phyloP scores from a whole-genome alignment of 2,113 vertebrate species.

The Podarcis cretensis region DNA sequence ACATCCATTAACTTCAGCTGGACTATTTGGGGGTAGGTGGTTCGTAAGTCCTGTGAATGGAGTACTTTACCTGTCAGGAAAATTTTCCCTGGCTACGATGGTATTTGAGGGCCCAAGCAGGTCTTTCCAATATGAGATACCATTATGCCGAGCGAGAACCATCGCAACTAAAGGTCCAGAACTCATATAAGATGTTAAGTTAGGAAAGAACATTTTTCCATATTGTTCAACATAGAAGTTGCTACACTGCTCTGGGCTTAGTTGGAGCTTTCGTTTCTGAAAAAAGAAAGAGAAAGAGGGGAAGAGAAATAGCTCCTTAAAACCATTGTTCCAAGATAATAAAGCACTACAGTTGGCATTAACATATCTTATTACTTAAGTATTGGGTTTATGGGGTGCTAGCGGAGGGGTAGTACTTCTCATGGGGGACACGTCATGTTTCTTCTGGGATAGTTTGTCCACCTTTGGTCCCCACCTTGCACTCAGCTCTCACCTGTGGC shows the following conservation, averaged over 20 bases:
- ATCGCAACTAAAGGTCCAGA: conserved; percentile 89
- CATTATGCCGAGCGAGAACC: conserved; percentile 82
- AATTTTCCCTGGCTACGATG: conserved; percentile 81
- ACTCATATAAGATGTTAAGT: conserved; percentile 94
- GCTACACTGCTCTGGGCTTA: conserved; percentile 94
- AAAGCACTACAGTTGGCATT: not conserved
- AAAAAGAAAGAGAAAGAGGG: not conserved
- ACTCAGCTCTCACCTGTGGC: too few relatives aligned
- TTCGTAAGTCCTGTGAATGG: not conserved
- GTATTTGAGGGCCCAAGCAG: conserved; percentile 89
- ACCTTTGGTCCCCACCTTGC: too few relatives aligned
- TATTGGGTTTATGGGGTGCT: too few relatives aligned
- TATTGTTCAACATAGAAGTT: conserved; percentile 94
- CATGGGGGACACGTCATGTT: too few relatives aligned
- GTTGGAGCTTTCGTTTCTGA: conserved; percentile 88
- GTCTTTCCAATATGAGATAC: conserved; percentile 88
- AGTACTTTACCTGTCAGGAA: conserved; percentile 86
- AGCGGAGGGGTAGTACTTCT: too few relatives aligned
- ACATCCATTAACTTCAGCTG: not conserved
- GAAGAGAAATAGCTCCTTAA: not conserved
- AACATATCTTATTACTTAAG: not conserved
- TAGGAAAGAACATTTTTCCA: conserved; percentile 90
- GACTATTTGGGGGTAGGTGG: not conserved
- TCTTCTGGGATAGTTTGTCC: too few relatives aligned
- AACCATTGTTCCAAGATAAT: not conserved